Percentiles rank a stretch among this genome's conserved stretches.
phyloP scores from a whole-genome alignment of 2,888 invertebrate species.

The Baronia brevicornis region DNA sequence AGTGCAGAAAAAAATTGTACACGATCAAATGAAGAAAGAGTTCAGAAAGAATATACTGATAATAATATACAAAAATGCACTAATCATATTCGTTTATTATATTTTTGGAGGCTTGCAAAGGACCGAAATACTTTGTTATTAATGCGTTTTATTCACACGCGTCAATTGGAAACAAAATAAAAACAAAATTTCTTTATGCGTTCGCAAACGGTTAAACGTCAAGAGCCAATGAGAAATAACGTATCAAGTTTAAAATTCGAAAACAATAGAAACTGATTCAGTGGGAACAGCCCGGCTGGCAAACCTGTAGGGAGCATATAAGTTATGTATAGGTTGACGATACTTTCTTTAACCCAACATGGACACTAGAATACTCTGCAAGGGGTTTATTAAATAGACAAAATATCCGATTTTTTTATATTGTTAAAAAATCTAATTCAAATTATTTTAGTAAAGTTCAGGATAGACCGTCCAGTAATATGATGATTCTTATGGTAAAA shows the following conservation, averaged over 20 bases:
- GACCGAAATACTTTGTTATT: conserved; percentile 5
- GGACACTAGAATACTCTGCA: neutral
- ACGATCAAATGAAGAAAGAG: no score
- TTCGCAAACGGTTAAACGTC: conserved; percentile 5
- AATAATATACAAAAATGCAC: no score
- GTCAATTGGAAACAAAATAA: conserved; percentile 1
- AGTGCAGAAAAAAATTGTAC: no score
- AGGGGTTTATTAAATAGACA: neutral
- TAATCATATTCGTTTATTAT: no score
- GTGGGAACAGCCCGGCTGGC: conserved; percentile 14
- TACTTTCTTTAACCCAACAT: neutral
- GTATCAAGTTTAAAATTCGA: conserved; percentile 13
- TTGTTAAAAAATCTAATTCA: neutral
- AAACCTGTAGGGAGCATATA: conserved; percentile 2
- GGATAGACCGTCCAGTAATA: no score
- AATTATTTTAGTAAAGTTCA: neutral
- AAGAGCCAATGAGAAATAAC: conserved; percentile 14
- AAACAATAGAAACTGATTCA: conserved; percentile 14
- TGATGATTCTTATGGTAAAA: no score
- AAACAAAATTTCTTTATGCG: conserved; percentile 7
- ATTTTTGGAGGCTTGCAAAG: no score
- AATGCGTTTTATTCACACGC: conserved; percentile 12
- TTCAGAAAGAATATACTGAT: no score
- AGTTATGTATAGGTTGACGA: conserved; percentile 8
- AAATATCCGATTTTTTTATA: neutral